Base-by-base conservation (phyloP, 2,797 vertebrate species). In the Natrix natrix region DNA sequence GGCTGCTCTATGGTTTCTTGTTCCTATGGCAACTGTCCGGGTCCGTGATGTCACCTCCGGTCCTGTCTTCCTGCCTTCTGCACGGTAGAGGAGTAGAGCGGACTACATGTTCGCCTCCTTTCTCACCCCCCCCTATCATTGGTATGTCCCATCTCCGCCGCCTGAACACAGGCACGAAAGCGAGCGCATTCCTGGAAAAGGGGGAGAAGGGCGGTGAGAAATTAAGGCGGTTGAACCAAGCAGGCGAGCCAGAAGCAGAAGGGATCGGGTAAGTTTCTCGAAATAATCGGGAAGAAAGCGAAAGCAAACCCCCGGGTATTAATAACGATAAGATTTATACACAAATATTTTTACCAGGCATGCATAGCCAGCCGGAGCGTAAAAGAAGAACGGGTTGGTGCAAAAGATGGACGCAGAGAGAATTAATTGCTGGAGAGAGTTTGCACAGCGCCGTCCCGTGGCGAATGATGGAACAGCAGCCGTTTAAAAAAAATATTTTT, bases 21-120 rank as follows among this genome's bases (percentile, higher is more conserved):
- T 92, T 61, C n/a, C 89, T 17, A 54, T 91, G 83, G 89, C 24
- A 57, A 90, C 66, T 10, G 13, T 28, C 1, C 60, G 52, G 13
- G 43, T 1, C 10, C 13, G 24, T 52, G 60, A 88, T 57, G 92
- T 93, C 92, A 93, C 28, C 5, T 91, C 90, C 92, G 17, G 74
- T 16, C 11, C 14, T 16, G 20, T 1, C 0, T 20, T 3, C 37
- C 32, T 28, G 7, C 1, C 0, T 26, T 8, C 24, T 32, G 37
- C 3, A 4, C 1, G 7, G 5, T 3, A 3, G 69, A 37, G 48
- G 11, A 66, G 52, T 2, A 0, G 56, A 4, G 26, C 2, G 7
- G 7, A 28, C n/a, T 6, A 11, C 28, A 56, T 83, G 55, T 1
- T 5, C 26, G 1, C 8, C 7, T 10, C 11, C 37, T 28, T 1